These are phyloP conservation scores for Conus ventricosus DNA, from an alignment of 1,140 invertebrate species.

Conservation along the genomic window DNA sequence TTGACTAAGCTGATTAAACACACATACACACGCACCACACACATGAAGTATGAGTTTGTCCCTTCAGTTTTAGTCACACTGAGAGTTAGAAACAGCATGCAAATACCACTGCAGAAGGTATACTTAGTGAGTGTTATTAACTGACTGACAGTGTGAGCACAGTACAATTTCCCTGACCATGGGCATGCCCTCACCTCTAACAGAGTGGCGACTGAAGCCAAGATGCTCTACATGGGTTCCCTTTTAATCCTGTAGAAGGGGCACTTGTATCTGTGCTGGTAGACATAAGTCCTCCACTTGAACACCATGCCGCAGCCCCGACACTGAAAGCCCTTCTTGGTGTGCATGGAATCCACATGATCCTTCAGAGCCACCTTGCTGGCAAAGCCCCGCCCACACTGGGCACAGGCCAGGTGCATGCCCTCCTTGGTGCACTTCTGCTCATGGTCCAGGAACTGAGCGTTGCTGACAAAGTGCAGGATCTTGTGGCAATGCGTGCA, in stretches of 20 bases:
- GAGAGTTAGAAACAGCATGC: too few species aligned
- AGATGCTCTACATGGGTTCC: neutral
- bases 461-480: neutral
- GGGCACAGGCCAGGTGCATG: neutral
- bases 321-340: constrained; percentile 21
- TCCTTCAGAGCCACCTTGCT: constrained; percentile 25
- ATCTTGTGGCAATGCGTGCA: constrained; percentile 13
- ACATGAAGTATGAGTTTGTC: too few species aligned
- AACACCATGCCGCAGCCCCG: constrained; percentile 21
- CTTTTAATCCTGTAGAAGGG: neutral
- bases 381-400: constrained; percentile 17
- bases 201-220: too few species aligned
- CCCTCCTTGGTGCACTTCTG: neutral
- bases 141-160: too few species aligned
- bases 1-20: too few species aligned
- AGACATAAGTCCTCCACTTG: constrained; percentile 30
- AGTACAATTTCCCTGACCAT: too few species aligned
- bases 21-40: too few species aligned
- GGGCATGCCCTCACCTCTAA: too few species aligned
- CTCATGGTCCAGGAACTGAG: neutral
- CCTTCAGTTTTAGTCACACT: too few species aligned
- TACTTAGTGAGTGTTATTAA: too few species aligned
- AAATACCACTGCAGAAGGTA: too few species aligned
- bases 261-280: constrained; percentile 19
- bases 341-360: constrained; percentile 25